These are phyloP conservation scores for Carterocephalus palaemon DNA, from an alignment of 2,888 invertebrate genomes.

Conservation along the genomic window DNA sequence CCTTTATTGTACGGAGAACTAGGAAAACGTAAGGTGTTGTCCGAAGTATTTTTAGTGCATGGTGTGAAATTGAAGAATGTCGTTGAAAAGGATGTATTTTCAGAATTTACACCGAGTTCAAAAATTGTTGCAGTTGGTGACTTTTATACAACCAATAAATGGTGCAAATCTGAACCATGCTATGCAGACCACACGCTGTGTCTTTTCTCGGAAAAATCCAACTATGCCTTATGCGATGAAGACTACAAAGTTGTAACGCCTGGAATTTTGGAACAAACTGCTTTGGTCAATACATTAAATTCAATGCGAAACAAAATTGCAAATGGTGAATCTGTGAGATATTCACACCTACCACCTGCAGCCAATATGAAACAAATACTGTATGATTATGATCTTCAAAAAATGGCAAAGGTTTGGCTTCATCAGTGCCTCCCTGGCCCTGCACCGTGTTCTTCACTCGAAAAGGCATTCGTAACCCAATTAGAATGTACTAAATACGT, in stretches of 20 bases:
- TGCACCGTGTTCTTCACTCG: constrained; percentile 60
- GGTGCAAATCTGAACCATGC: constrained; percentile 62
- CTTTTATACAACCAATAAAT: constrained; percentile 45
- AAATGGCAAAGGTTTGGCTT: constrained; percentile 61
- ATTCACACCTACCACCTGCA: constrained; percentile 57
- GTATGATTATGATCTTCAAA: constrained; percentile 63
- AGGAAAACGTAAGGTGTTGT: constrained; percentile 31
- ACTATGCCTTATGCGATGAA: constrained; percentile 50
- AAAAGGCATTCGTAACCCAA: constrained; percentile 53
- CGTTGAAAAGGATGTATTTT: constrained; percentile 32
- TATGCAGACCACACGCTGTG: constrained; percentile 71
- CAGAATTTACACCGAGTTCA: too few species aligned
- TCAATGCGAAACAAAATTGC: constrained; percentile 68
- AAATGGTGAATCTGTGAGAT: constrained; percentile 44
- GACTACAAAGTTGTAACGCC: constrained; percentile 47
- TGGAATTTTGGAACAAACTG: constrained; percentile 46
- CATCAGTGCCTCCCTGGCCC: constrained; percentile 65
- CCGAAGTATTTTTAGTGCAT: constrained; percentile 50
- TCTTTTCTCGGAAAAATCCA: constrained; percentile 43
- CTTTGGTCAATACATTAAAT: constrained; percentile 59
- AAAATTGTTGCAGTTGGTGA: too few species aligned
- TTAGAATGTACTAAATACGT: constrained; percentile 64
- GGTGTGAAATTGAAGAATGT: constrained; percentile 48
- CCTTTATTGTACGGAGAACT: constrained; percentile 57
- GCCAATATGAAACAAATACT: constrained; percentile 65